Evolutionary conservation across 1,140 invertebrate genomes (phyloP).

Genomic region (Platyscapa corneri): DNA sequence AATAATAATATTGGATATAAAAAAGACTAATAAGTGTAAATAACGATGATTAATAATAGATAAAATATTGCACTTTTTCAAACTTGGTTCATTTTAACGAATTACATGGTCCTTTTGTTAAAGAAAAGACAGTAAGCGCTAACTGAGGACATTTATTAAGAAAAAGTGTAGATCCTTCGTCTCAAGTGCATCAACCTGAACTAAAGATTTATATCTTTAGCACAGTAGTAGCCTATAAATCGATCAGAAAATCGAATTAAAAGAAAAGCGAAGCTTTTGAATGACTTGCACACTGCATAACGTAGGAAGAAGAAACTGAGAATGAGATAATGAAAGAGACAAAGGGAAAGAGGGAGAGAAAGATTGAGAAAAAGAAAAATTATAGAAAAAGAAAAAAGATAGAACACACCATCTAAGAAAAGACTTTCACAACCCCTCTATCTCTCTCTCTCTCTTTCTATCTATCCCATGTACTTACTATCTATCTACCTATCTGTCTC

Average conservation of each 20-base stretch:
- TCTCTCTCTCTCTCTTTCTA: background rate
- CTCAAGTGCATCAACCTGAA: slow-evolving; percentile 24
- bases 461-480: too few species aligned
- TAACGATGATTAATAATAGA: too few species aligned
- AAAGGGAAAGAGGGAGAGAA: background rate
- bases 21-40: too few species aligned
- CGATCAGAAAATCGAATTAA: slow-evolving; percentile 40
- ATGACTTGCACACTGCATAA: slow-evolving; percentile 8
- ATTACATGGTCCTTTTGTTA: background rate
- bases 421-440: background rate
- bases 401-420: slow-evolving; percentile 31
- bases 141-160: slow-evolving; percentile 33
- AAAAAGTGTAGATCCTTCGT: background rate
- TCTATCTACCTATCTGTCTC: background rate
- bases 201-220: slow-evolving; percentile 30
- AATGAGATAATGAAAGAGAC: background rate
- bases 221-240: slow-evolving; percentile 30
- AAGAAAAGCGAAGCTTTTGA: slow-evolving; percentile 5
- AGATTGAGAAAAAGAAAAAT: slow-evolving; percentile 1
- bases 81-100: background rate
- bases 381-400: slow-evolving; percentile 29
- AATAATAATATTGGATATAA: too few species aligned
- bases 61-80: background rate
- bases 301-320: background rate
- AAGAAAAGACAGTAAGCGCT: background rate